Evolutionary conservation across 2,113 vertebrate genomes (phyloP).

Genomic region (Semicossyphus pulcher): DNA sequence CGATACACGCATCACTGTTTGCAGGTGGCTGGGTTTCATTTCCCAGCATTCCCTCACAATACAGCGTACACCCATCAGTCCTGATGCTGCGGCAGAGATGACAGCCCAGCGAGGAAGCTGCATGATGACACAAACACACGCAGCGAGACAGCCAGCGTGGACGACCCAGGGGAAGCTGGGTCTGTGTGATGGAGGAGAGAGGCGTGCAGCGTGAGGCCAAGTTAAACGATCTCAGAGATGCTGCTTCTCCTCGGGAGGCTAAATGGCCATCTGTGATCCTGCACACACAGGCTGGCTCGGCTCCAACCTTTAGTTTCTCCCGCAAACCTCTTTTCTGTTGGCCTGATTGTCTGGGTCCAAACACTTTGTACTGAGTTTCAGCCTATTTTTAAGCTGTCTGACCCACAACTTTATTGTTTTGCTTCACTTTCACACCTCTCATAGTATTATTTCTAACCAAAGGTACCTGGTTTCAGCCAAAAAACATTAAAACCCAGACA

Average conservation of each 20-base stretch:
- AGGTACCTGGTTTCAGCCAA: too few relatives aligned
- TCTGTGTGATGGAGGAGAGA: constrained; percentile 47
- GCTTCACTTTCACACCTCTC: too few relatives aligned
- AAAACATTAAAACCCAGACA: too few relatives aligned
- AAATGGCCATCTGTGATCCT: constrained; percentile 86
- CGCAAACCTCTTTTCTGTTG: constrained; percentile 11
- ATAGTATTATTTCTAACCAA: too few relatives aligned
- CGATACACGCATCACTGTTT: not conserved
- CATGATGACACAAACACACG: constrained; percentile 61
- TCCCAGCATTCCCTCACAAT: constrained; percentile 8
- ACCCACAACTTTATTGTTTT: too few relatives aligned
- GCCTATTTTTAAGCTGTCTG: too few relatives aligned
- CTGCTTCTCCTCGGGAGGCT: constrained; percentile 80
- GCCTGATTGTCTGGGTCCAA: not conserved
- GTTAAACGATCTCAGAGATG: constrained; percentile 77
- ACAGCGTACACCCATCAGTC: constrained; percentile 53
- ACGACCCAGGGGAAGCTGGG: constrained; percentile 41
- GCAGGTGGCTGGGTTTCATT: not conserved
- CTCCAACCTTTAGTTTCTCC: constrained; percentile 39
- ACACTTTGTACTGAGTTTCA: too few relatives aligned
- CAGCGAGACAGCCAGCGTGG: constrained; percentile 40
- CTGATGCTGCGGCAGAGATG: constrained; percentile 37
- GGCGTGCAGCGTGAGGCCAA: constrained; percentile 65
- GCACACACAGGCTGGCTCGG: constrained; percentile 66
- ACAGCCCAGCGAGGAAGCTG: constrained; percentile 53